A percentile compares a stretch with the other conserved stretches of the same genome.
Evolutionary conservation across 2,113 vertebrate genomes (phyloP).

Genomic region (Chauna torquata): DNA sequence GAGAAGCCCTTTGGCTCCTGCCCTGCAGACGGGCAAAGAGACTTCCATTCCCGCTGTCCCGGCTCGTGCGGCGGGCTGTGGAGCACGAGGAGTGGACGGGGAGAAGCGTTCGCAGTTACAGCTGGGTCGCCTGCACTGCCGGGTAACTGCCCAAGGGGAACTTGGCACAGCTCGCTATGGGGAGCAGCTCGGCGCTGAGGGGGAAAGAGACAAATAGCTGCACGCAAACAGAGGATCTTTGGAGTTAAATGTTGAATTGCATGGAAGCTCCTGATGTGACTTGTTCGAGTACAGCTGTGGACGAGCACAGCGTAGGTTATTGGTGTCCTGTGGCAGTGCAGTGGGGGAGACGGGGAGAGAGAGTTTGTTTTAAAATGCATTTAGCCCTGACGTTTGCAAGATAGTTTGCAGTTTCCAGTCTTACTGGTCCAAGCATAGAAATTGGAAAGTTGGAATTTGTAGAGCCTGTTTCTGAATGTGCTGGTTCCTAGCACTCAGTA

Average conservation of each 20-base stretch:
- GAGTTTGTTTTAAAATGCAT: neutral
- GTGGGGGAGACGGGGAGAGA: neutral
- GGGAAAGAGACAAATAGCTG: neutral
- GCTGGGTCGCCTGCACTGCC: neutral
- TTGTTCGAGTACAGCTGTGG: neutral
- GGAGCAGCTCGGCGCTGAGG: neutral
- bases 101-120: too few relatives aligned
- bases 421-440: neutral
- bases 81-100: neutral
- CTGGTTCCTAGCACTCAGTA: neutral
- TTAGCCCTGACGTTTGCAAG: neutral
- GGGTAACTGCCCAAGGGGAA: accelerated
- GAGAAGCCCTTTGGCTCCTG: neutral
- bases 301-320: neutral
- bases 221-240: neutral
- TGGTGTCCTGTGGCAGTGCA: neutral
- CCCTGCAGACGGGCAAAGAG: neutral
- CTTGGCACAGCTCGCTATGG: neutral
- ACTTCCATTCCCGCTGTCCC: neutral
- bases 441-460: neutral
- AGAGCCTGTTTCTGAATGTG: neutral
- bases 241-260: neutral
- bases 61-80: neutral
- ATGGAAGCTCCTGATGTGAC: neutral
- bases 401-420: neutral